phyloP scores from a whole-genome alignment of 2,888 invertebrate genomes.

The Panopea generosa region DNA sequence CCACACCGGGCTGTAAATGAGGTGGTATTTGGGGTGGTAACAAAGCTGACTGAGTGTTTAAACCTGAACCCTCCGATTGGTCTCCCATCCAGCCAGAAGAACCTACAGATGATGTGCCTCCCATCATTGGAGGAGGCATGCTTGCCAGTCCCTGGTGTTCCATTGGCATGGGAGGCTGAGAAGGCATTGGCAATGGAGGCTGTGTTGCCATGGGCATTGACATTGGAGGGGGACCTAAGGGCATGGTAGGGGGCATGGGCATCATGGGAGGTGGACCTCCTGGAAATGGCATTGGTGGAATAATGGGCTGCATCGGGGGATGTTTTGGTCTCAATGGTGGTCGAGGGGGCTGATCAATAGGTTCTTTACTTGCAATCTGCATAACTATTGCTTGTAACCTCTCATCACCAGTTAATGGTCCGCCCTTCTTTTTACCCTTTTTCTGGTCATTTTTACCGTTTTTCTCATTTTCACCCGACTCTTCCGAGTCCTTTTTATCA shows the following conservation, averaged over 20 bases:
- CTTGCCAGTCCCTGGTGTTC: background rate
- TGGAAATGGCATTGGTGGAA: conserved; percentile 21
- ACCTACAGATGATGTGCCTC: conserved; percentile 1
- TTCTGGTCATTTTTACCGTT: conserved; percentile 33
- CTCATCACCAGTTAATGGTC: conserved; percentile 41
- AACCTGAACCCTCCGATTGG: background rate
- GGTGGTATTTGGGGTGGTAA: conserved; percentile 13
- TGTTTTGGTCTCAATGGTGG: conserved; percentile 19
- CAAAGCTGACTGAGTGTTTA: conserved; percentile 2
- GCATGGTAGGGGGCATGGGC: conserved; percentile 17
- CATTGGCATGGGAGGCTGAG: conserved; percentile 19
- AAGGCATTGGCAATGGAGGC: background rate
- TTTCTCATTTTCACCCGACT: conserved; percentile 19
- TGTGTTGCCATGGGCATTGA: background rate
- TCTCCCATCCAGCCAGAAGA: conserved; percentile 25
- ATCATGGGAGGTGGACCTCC: conserved; percentile 5
- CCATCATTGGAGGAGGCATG: conserved; percentile 14
- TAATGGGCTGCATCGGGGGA: conserved; percentile 6
- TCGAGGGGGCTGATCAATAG: conserved; percentile 42
- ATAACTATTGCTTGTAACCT: conserved; percentile 49
- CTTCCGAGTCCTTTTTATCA: conserved; percentile 2
- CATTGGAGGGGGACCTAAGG: background rate
- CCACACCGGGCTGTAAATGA: conserved; percentile 13
- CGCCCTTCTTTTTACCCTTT: conserved; percentile 33
- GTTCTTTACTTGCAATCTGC: conserved; percentile 51